A percentile compares a stretch with the other conserved stretches of the same genome.
These are phyloP conservation scores for Heteromurus nitidus DNA, from an alignment of 2,888 invertebrate genomes.

Conservation along the genomic window DNA sequence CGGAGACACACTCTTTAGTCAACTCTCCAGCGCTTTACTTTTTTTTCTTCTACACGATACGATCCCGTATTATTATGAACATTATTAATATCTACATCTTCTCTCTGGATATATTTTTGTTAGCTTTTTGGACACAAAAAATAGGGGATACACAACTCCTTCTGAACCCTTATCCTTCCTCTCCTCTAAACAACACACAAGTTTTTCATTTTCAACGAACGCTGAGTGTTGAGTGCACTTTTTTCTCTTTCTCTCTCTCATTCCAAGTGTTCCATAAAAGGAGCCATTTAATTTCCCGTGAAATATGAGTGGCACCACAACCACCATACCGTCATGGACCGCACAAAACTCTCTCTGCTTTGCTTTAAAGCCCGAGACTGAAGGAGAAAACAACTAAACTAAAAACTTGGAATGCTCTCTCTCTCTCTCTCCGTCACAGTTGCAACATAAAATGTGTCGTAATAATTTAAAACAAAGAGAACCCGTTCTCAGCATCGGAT, in stretches of 20 bases:
- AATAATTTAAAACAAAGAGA: constrained; percentile 49
- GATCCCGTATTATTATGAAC: too few relatives aligned
- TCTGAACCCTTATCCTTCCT: background rate
- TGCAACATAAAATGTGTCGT: constrained; percentile 48
- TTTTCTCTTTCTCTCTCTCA: background rate
- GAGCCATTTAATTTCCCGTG: constrained; percentile 56
- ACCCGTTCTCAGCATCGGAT: background rate
- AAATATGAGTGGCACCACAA: constrained; percentile 34
- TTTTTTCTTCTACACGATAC: too few relatives aligned
- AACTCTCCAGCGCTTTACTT: too few relatives aligned
- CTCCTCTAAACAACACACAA: background rate
- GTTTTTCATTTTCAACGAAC: too few relatives aligned
- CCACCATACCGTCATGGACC: background rate
- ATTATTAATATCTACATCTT: background rate
- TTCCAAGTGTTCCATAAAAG: constrained; percentile 1
- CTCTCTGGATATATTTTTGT: background rate
- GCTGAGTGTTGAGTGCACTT: background rate
- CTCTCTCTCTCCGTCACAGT: background rate
- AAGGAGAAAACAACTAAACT: background rate
- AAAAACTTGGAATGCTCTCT: background rate
- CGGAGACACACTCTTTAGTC: too few relatives aligned
- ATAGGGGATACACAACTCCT: too few relatives aligned
- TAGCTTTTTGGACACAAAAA: background rate
- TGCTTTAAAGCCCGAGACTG: background rate
- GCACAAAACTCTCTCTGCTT: background rate